Evolutionary conservation across 2,888 invertebrate species (phyloP), one percentile per base, ranked within the genome.

Genomic region (Spodoptera exigua): DNA sequence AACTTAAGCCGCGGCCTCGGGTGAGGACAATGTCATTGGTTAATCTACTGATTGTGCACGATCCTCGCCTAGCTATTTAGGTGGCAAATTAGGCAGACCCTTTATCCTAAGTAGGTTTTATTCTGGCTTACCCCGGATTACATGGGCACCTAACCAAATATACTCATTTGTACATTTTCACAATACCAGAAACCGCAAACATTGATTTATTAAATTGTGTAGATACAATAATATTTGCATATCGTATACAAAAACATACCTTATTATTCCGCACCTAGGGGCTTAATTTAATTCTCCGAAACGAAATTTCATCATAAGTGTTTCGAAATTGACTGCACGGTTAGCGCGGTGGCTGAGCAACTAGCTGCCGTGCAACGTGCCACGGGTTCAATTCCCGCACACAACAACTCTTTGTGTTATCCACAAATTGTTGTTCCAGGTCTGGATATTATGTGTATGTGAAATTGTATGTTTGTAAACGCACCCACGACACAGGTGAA

Each of bases 11-110:
- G 2, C 39, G 14, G 45, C 45, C 47, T 44, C 27, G 49, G 27
- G 49, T 63, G 56, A 45, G 56, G 44, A 70, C 59, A 64, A 44
- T 54, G 18, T 62, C 63, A 44, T 63, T 51, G 45, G 53, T 55
- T 61, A 59, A 70, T 74, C 47, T 63, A 57, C 71, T 55, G 56
- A 67, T 61, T 53, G 52, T 48, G 64, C 66, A 21, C 32, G 58
- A 73, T 56, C 65, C 40, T 48, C 36, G 56, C 61, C 60, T 58
- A 56, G 54, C 54, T 49, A 62, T 65, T 78, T 70, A 62, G 41
- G 41, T 53, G 48, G 63, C 45, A 70, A 70, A 76, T 73, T 73
- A 70, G 46, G 52, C 27, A 61, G 52, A 53, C 64, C 53, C 61
- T 64, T 27, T 61, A 68, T 56, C 61, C 51, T 57, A 66, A 70